Evolutionary conservation across 2,888 invertebrate species (phyloP).

Genomic region (Meloe dianella): DNA sequence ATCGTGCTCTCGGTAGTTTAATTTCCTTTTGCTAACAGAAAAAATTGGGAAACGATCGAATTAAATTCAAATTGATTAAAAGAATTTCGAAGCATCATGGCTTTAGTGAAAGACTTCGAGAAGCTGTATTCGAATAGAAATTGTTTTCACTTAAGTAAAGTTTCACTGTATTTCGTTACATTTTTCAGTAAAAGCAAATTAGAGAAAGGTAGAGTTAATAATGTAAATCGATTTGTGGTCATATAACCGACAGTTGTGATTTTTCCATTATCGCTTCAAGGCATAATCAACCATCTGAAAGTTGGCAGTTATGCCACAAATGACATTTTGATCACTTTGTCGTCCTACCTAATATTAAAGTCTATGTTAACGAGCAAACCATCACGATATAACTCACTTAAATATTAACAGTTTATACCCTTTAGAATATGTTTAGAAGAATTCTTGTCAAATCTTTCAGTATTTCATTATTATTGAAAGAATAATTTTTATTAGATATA

Average conservation of each 20-base stretch:
- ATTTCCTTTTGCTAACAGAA: too few relatives aligned
- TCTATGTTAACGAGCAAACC: constrained; percentile 38
- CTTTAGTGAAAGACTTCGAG: too few relatives aligned
- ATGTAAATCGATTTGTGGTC: neutral
- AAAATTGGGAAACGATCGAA: too few relatives aligned
- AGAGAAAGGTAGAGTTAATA: neutral
- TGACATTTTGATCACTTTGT: constrained; percentile 47
- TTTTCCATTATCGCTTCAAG: constrained; percentile 38
- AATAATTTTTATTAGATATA: neutral
- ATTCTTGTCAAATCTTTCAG: neutral
- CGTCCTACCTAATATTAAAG: constrained; percentile 36
- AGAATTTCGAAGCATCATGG: too few relatives aligned
- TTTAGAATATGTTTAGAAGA: neutral
- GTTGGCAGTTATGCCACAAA: constrained; percentile 40
- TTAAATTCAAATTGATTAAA: too few relatives aligned
- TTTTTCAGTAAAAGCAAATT: neutral
- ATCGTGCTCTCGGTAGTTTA: too few relatives aligned
- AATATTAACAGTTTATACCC: neutral
- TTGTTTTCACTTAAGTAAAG: too few relatives aligned
- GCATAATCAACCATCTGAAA: constrained; percentile 35
- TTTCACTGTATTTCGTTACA: neutral
- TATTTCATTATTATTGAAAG: neutral
- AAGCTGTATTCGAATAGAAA: too few relatives aligned
- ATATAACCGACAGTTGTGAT: constrained; percentile 19
- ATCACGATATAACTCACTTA: constrained; percentile 46